Percentiles rank a stretch among this genome's conserved stretches.
Evolutionary conservation across 2,888 invertebrate genomes (phyloP).

Genomic region (Hedya salicella): DNA sequence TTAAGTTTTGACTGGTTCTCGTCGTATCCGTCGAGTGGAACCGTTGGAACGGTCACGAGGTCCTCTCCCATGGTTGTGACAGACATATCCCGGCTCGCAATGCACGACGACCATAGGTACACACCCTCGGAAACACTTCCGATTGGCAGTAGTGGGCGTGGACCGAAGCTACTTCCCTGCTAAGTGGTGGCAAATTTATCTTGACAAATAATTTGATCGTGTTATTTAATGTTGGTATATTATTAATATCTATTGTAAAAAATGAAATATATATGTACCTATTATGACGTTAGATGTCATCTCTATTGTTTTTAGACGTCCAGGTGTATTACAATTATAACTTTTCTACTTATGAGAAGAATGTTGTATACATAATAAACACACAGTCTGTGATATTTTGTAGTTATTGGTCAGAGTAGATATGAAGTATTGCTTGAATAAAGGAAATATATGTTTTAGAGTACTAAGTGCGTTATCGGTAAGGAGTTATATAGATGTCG

Average conservation of each 20-base stretch:
- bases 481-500: constrained; percentile 77
- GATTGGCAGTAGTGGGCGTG: constrained; percentile 19
- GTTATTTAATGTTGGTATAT: constrained; percentile 60
- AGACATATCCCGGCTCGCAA: constrained; percentile 70
- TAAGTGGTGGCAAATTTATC: constrained; percentile 71
- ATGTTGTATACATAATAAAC: constrained; percentile 82
- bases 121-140: constrained; percentile 8
- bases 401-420: constrained; percentile 83
- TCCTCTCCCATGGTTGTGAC: constrained; percentile 77
- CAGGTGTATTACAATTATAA: constrained; percentile 82
- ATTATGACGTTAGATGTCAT: constrained; percentile 75
- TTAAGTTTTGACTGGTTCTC: constrained; percentile 70
- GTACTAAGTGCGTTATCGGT: constrained; percentile 78
- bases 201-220: constrained; percentile 75
- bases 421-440: constrained; percentile 83
- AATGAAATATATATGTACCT: constrained; percentile 50
- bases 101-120: constrained; percentile 1
- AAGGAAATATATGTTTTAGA: constrained; percentile 80
- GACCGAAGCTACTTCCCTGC: constrained; percentile 55
- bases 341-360: constrained; percentile 81
- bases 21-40: constrained; percentile 55
- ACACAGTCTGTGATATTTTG: constrained; percentile 85
- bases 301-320: constrained; percentile 82
- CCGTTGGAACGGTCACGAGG: constrained; percentile 64
- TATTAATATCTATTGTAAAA: constrained; percentile 69